Evolutionary conservation across 2,888 invertebrate species (phyloP), one percentile per base, ranked within the genome.

Genomic region (Epinotia nisella): DNA sequence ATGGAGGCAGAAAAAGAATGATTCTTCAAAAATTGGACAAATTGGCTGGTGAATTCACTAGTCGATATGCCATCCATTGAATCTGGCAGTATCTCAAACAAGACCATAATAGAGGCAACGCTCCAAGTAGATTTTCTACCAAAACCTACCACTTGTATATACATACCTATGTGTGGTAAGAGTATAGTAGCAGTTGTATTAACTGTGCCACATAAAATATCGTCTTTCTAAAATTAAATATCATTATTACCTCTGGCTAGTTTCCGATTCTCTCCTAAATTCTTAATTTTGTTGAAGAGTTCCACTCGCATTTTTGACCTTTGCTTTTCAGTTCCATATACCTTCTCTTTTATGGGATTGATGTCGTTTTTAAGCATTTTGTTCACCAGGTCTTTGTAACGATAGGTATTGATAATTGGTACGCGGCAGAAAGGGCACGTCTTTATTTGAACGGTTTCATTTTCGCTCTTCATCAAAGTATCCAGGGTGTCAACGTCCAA

Each of bases 351-450:
- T 55, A 94, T 87, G 1, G 87, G 87, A 71, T 90, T 89, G 17
- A 94, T 89, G 67, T 91, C 88, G n/a, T 80, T 80, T 74, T 81
- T 86, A 49, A 90, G 83, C 72, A 85, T 86, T 15, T 78, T 76
- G 81, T 91, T 89, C 69, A 96, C 89, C 1, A 89, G 76, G 74
- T 94, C 92, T 75, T 94, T 94, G 83, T 95, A 96, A n/a, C 95
- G 91, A 59, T 87, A 86, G 2, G 94, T 95, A 78, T 91, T 94
- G 17, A 94, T 87, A n/a, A 96, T 94, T 0, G 94, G 90, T 19
- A 94, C 94, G 66, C 94, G 94, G 80, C 96, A 96, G 70, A 82
- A 84, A 0, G 96, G 96, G 79, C 96, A 96, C 0, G 82, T 75
- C 1, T 85, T 85, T 24, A 93, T 87, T 24, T 82, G 76, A 41